A percentile compares a stretch with the other conserved stretches of the same genome.
Conservation (phyloP, 2,888 invertebrate species). For the Himalopsyche anomala region DNA sequence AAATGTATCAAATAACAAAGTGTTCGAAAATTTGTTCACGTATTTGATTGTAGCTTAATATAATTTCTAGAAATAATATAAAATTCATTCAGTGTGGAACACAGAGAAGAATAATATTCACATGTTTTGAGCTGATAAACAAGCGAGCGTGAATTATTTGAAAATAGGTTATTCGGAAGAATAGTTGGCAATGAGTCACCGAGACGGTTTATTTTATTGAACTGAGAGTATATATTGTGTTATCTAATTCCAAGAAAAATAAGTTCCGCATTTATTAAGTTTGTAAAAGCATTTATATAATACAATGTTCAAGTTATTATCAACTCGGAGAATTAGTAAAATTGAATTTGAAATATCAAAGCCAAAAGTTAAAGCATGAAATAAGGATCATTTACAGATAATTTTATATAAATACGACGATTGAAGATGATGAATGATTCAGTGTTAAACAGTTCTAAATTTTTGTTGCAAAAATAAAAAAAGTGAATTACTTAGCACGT, state of each 20-base stretch:
- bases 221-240: not conserved
- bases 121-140: not conserved
- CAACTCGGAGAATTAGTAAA: not conserved
- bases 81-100: not conserved
- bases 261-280: not conserved
- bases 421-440: not conserved
- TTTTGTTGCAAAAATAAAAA: not conserved
- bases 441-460: not conserved
- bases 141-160: not conserved
- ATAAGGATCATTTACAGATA: not conserved
- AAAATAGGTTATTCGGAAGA: not conserved
- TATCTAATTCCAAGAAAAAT: not conserved
- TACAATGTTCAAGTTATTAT: not conserved
- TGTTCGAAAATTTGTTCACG: no score
- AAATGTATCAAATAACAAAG: no score
- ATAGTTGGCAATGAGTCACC: not conserved
- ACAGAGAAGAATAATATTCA: not conserved
- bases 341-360: conserved; percentile 16
- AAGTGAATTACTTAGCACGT: not conserved
- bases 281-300: not conserved
- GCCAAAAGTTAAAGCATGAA: not conserved
- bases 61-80: not conserved
- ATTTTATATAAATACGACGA: not conserved
- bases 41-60: no score
- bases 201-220: not conserved